A percentile compares a stretch with the other conserved stretches of the same genome.
phyloP scores from a whole-genome alignment of 2,797 vertebrate species.

The Gadopsis bispinosus region DNA sequence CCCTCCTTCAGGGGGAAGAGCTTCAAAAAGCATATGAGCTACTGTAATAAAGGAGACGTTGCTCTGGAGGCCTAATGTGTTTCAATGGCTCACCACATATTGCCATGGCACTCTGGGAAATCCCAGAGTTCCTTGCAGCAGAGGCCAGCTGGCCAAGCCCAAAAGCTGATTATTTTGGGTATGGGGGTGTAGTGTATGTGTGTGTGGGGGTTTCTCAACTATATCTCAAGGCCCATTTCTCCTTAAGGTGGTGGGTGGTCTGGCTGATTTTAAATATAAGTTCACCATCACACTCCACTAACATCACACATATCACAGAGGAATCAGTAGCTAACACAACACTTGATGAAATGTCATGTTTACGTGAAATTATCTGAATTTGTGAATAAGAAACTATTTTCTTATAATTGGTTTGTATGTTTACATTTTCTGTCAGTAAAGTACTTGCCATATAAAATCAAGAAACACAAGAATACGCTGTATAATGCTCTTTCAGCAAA shows the following conservation, averaged over 20 bases:
- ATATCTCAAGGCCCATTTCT: conserved; percentile 21
- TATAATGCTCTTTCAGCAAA: background rate
- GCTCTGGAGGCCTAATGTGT: conserved; percentile 27
- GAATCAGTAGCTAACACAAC: background rate
- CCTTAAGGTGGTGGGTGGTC: background rate
- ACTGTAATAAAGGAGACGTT: conserved; percentile 15
- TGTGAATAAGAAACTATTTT: background rate
- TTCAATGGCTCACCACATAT: conserved; percentile 37
- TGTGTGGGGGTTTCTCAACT: conserved; percentile 26
- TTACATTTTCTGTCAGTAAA: background rate
- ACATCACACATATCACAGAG: background rate
- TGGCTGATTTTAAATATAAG: background rate
- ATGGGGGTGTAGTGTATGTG: conserved; percentile 33
- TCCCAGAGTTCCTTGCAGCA: conserved; percentile 49
- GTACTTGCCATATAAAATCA: background rate
- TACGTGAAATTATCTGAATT: background rate
- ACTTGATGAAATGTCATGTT: background rate
- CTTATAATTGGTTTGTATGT: background rate
- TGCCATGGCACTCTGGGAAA: conserved; percentile 41
- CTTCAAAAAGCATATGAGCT: conserved; percentile 11
- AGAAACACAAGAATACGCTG: background rate
- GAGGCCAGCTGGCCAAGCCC: conserved; percentile 64
- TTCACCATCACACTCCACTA: background rate
- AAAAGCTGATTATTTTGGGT: conserved; percentile 74
- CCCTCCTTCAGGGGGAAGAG: background rate